Conservation (phyloP, 1,140 invertebrate genomes). For the Heliconius nattereri region DNA sequence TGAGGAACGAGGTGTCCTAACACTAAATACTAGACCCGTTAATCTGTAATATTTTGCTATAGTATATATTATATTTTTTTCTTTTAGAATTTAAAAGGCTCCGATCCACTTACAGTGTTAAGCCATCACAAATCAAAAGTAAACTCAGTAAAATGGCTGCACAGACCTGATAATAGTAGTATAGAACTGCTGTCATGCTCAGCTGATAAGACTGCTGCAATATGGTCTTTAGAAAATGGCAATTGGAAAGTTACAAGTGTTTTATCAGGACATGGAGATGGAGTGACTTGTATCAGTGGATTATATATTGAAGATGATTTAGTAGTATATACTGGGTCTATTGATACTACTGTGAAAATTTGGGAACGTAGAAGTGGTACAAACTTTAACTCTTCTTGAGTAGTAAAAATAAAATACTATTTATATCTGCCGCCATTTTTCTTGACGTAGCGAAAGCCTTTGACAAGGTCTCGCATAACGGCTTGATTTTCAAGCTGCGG, state of each 20-base stretch:
- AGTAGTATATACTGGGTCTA: conserved; percentile 84
- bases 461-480: too few relatives aligned
- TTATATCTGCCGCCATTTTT: too few relatives aligned
- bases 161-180: conserved; percentile 51
- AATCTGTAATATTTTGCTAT: too few relatives aligned
- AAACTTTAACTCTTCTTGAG: too few relatives aligned
- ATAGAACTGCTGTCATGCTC: conserved; percentile 88
- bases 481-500: too few relatives aligned
- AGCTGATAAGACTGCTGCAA: conserved; percentile 86
- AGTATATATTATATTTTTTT: conserved; percentile 2
- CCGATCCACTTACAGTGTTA: conserved; percentile 60
- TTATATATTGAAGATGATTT: conserved; percentile 75
- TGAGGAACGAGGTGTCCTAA: too few relatives aligned
- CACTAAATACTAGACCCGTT: too few relatives aligned
- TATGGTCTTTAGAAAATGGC: conserved; percentile 84
- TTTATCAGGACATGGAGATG: conserved; percentile 82
- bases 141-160: conserved; percentile 90
- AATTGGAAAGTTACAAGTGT: conserved; percentile 66
- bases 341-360: conserved; percentile 84
- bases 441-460: too few relatives aligned
- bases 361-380: conserved; percentile 81
- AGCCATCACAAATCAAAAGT: conserved; percentile 78
- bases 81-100: conserved; percentile 59
- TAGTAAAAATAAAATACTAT: neutral
- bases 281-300: conserved; percentile 84